These are phyloP conservation scores for Eriosoma lanigerum DNA, from an alignment of 1,140 invertebrate species.

Conservation along the genomic window DNA sequence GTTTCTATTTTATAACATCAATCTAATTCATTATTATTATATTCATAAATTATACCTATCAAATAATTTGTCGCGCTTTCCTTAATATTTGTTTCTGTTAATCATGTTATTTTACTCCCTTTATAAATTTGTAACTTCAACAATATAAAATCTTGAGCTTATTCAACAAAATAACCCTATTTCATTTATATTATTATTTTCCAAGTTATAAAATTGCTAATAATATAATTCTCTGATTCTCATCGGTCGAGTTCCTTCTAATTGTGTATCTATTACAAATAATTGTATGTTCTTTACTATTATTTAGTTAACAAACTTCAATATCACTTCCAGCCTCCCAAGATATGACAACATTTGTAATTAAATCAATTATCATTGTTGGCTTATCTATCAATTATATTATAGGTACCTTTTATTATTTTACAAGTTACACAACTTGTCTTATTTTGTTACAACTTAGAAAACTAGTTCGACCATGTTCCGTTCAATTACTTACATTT, in stretches of 20 bases:
- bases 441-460: conserved; percentile 14
- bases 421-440: not conserved
- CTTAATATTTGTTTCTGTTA: not conserved
- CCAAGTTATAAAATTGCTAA: not conserved
- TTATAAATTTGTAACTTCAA: not conserved
- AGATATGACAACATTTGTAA: not conserved
- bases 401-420: not conserved
- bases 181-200: conserved; percentile 8
- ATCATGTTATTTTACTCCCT: not conserved
- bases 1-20: conserved; percentile 14
- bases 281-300: not conserved
- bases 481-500: conserved; percentile 23
- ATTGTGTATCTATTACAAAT: conserved; percentile 7
- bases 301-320: conserved; percentile 4
- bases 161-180: conserved; percentile 1
- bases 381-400: not conserved
- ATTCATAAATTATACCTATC: not conserved
- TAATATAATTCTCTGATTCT: conserved; percentile 2
- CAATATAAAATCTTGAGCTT: not conserved
- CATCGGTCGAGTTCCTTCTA: conserved; percentile 5
- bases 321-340: not conserved
- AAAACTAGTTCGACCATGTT: not conserved
- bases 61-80: conserved; percentile 16
- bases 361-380: not conserved
- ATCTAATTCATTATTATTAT: not conserved